phyloP scores from a whole-genome alignment of 2,888 invertebrate species.

The Drosophila suboccidentalis region DNA sequence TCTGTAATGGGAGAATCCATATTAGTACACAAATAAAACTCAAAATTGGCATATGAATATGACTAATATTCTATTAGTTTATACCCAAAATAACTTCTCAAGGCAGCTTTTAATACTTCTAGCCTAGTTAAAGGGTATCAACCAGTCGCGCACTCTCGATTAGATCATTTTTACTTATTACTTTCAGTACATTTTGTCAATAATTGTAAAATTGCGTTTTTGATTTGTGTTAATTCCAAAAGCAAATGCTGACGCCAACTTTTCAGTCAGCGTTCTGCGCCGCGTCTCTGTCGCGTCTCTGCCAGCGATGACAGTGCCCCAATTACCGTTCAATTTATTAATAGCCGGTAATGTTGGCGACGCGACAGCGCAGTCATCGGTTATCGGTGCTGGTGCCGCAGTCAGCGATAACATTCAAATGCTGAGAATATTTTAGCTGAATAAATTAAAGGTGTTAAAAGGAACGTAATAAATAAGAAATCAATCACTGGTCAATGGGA shows the following conservation, averaged over 20 bases:
- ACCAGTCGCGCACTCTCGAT: background rate
- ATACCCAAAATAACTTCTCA: background rate
- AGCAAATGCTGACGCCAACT: constrained; percentile 39
- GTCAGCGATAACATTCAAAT: constrained; percentile 46
- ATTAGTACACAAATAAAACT: constrained; percentile 4
- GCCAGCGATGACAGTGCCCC: constrained; percentile 55
- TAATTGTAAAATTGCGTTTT: constrained; percentile 41
- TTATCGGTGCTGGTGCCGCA: constrained; percentile 39
- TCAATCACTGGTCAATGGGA: constrained; percentile 18
- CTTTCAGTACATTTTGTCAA: constrained; percentile 17
- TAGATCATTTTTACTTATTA: background rate
- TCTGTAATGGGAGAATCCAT: constrained; percentile 53
- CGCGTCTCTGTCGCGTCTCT: constrained; percentile 29
- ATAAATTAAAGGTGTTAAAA: constrained; percentile 20
- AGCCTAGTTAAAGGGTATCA: constrained; percentile 4
- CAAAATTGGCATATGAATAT: background rate
- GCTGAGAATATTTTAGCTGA: constrained; percentile 14
- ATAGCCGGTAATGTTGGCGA: constrained; percentile 59
- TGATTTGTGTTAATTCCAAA: constrained; percentile 37
- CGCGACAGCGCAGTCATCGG: constrained; percentile 29
- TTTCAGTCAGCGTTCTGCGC: constrained; percentile 3
- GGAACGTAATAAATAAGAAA: constrained; percentile 14
- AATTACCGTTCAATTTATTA: constrained; percentile 72
- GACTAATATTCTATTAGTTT: no score
- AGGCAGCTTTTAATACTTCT: background rate